Evolutionary conservation across 2,888 invertebrate species (phyloP), one percentile per base, ranked within the genome.

Genomic region (Noctua pronuba): DNA sequence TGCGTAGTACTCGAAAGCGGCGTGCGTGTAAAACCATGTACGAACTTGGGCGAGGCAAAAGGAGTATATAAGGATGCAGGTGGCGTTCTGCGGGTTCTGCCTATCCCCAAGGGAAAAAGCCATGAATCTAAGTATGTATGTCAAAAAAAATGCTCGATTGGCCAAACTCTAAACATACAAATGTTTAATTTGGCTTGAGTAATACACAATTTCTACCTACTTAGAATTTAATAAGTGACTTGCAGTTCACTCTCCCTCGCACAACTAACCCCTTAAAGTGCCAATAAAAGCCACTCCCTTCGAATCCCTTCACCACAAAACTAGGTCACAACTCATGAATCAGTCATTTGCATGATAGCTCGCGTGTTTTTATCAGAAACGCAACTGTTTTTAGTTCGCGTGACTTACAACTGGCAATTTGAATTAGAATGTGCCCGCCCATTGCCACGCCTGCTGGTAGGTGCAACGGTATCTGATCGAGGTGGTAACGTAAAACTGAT

Each of bases 391-490:
- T 82, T 93, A 92, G 92, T 92, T 94, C 90, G 93, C 94, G 94
- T 94, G 94, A 90, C 89, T 84, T 88, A 93, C 92, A 94, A 93
- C 94, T 92, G 92, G 94, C 92, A 94, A 95, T 96, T 95, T 94
- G 93, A 94, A 96, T 95, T 95, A 94, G 95, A 95, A 93, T 93
- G 91, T 92, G 90, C 92, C 93, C 95, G 95, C 95, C 96, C 93
- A 82, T 80, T 67, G 91, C 79, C 92, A 92, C 96, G 95, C 96
- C 96, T 92, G 91, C 91, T 86, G 90, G 92, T 92, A 92, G 93
- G 92, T 84, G 85, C 91, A 91, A 86, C 89, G 77, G 89, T 95
- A 95, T 96, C 95, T 91, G 96, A 95, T 95, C 88, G 89, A 75
- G 85, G 91, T 94, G 93, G 93, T 96, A 94, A 89, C 88, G 87